A percentile compares a stretch with the other conserved stretches of the same genome.
Evolutionary conservation across 2,113 vertebrate genomes (phyloP).

Genomic region (Notarius quadriscutis): DNA sequence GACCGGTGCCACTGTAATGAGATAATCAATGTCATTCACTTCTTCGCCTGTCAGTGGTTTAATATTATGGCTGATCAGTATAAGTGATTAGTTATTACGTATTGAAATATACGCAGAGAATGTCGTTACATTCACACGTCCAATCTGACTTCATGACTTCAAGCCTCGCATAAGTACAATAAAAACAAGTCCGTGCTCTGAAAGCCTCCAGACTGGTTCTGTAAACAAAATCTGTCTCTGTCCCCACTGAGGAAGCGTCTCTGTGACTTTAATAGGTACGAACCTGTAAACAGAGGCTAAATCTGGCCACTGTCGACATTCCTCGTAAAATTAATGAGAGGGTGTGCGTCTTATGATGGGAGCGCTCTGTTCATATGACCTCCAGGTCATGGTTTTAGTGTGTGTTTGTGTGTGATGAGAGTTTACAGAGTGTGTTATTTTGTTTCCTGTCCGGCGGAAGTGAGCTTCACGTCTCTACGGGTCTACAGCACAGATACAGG

Average conservation of each 20-base stretch:
- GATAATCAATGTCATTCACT: no score
- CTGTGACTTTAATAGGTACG: background rate
- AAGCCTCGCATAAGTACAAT: background rate
- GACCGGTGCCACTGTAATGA: no score
- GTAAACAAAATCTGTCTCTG: conserved; percentile 2
- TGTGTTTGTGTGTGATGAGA: background rate
- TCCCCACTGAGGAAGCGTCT: background rate
- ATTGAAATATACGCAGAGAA: background rate
- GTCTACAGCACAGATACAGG: background rate
- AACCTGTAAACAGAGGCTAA: conserved; percentile 28
- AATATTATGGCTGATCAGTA: no score
- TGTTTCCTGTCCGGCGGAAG: background rate
- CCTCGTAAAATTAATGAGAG: conserved; percentile 6
- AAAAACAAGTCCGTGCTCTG: background rate
- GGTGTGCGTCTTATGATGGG: background rate
- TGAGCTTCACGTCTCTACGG: background rate
- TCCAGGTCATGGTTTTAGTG: background rate
- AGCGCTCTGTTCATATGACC: background rate
- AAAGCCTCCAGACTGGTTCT: background rate
- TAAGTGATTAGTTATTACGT: background rate
- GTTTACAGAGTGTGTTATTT: background rate
- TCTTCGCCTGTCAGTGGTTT: no score
- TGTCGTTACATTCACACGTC: background rate
- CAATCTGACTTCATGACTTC: background rate
- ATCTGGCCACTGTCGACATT: conserved; percentile 1